Evolutionary conservation across 2,113 vertebrate species (phyloP), one percentile per base, ranked within the genome.

Genomic region (Plotosus lineatus): DNA sequence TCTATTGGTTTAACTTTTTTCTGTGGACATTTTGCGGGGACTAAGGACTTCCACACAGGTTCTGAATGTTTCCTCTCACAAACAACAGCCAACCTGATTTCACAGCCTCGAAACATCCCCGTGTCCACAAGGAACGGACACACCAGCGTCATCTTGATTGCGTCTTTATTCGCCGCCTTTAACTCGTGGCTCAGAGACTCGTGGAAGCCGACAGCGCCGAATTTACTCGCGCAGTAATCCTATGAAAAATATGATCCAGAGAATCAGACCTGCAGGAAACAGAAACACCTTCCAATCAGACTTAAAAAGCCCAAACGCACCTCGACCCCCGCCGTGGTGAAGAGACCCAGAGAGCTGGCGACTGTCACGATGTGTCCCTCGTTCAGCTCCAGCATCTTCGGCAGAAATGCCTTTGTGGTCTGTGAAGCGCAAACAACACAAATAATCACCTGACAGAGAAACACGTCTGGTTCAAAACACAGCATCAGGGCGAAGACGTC

Each of bases 171-270:
- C 55, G 95, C 92, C 82, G 95, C 95, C 87, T 95, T 96, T 86
- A 96, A 80, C 87, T 96, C 95, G 75, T 96, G 95, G 87, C 95
- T 96, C 86, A 96, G 88, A 79, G 95, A 96, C 85, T 96, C 95
- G 2, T 96, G 95, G 87, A 96, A 96, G 82, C 95, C 95, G 79
- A 96, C 94, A 69, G 92, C 95, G 90, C 95, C 95, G 87, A 95
- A 96, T 88, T 96, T 96, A 87, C 95, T 96, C 75, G 95, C 95
- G n/a, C 95, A 96, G 82, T 96, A 96, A 90, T 96, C 95, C 95
- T 96, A 85, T 3, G 72, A 76, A 44, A 76, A 79, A 6, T 23
- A 6, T 1, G 2, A 2, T 69, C 6, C 26, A 31, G 7, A 53
- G 58, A 36, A 15, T 17, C 4, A 14, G 75, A 75, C 14, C 28